Evolutionary conservation across 2,888 invertebrate genomes (phyloP), one percentile per base, ranked within the genome.

Genomic region (Lepidocyrtoides sp.): DNA sequence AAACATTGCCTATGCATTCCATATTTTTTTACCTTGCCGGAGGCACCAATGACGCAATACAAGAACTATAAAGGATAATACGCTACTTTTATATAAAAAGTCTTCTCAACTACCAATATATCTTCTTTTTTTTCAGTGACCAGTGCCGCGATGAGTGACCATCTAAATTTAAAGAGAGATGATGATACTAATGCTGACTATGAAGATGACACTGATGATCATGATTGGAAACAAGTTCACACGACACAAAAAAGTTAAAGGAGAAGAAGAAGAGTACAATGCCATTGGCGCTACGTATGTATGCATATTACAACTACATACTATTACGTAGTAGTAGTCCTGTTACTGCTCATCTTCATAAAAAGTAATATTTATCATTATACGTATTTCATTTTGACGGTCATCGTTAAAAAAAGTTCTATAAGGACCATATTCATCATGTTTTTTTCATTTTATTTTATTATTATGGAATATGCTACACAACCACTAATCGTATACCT

Each of bases 151-250:
- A 36, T 36, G 69, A 51, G 48, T 48, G 26, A 51, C 75, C 48
- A 75, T 44, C 48, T 23, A 26, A 26, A 26, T 48, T 44, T n/a
- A 23, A 51, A 75, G 48, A 44, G 48, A 48, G 75, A 32, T 12
- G 48, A 26, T 75, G 75, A 44, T 29, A 48, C 29, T 48, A 41
- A 23, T 83, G 48, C 44, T 26, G 17, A 79, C 54, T 29, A 26
- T 8, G 41, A 41, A 41, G 72, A 75, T 51, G 48, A 44, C 29
- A 75, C 54, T 63, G 87, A 88, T 60, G 86, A 77, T 75, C 75
- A 48, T 77, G 77, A 75, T 88, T 77, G 54, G 69, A 82, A 88
- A 82, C 88, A 88, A 88, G 88, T 88, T 88, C 88, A 88, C 81
- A 88, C 32, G n/a, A 48, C 8, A 63, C 20, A 66, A 66, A 72